Percentiles rank a stretch among this genome's conserved stretches.
Conservation (phyloP, 1,140 invertebrate species). For the Thaumetopoea pityocampa region DNA sequence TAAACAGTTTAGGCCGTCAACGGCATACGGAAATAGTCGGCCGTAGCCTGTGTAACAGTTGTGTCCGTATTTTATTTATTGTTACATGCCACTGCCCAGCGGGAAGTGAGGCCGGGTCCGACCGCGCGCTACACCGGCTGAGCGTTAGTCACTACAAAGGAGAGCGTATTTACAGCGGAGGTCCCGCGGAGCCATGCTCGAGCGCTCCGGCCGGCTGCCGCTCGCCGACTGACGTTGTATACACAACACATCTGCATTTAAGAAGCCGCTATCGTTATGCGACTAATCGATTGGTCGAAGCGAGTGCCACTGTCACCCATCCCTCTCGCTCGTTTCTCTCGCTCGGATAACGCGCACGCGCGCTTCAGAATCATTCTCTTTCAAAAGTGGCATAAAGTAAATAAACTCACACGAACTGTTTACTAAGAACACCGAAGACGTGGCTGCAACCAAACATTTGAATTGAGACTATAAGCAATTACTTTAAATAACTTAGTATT, state of each 20-base stretch:
- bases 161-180: constrained; percentile 35
- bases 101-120: constrained; percentile 30
- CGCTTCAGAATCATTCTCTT: constrained; percentile 33
- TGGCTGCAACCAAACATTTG: constrained; percentile 23
- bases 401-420: constrained; percentile 65
- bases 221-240: constrained; percentile 66
- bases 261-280: constrained; percentile 74
- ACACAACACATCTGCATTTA: constrained; percentile 75
- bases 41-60: constrained; percentile 28
- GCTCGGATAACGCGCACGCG: constrained; percentile 55
- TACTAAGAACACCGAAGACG: constrained; percentile 41
- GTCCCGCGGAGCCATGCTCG: constrained; percentile 37
- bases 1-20: constrained; percentile 22
- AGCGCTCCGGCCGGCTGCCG: constrained; percentile 45
- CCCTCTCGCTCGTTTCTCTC: constrained; percentile 48
- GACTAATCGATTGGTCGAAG: constrained; percentile 75
- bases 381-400: constrained; percentile 69
- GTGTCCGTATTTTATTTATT: constrained; percentile 23
- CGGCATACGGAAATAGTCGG: constrained; percentile 22
- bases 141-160: constrained; percentile 51
- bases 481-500: constrained; percentile 1
- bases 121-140: constrained; percentile 37
- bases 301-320: constrained; percentile 59
- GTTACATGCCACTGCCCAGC: constrained; percentile 23
- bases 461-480: constrained; percentile 8